These are phyloP conservation scores for Neoarius graeffei DNA, from an alignment of 2,113 vertebrate genomes.

Conservation along the genomic window DNA sequence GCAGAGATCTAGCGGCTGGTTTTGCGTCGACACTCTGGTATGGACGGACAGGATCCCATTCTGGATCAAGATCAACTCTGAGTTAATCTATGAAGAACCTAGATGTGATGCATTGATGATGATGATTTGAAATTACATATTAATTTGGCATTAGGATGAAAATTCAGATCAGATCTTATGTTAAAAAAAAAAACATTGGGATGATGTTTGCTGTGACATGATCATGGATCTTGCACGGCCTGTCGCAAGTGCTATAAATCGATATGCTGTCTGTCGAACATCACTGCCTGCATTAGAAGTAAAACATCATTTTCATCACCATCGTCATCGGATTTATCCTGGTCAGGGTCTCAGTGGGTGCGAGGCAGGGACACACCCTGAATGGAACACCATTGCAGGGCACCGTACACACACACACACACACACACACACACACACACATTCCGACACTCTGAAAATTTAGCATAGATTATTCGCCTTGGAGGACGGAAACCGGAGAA, in stretches of 20 bases:
- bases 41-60: neutral
- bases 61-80: neutral
- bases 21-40: constrained; percentile 10
- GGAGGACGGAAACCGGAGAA: neutral
- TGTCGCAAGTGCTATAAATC: neutral
- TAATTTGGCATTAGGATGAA: neutral
- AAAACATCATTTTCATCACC: neutral
- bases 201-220: neutral
- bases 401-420: neutral
- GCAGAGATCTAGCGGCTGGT: constrained; percentile 23
- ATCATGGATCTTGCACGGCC: neutral
- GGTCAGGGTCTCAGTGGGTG: neutral
- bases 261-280: neutral
- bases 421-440: neutral
- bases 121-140: neutral
- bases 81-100: neutral
- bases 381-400: neutral
- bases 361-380: constrained; percentile 10
- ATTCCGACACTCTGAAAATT: neutral
- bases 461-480: neutral
- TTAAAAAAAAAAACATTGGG: neutral
- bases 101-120: neutral
- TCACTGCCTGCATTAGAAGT: neutral
- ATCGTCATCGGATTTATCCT: neutral
- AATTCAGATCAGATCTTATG: neutral